phyloP scores from a whole-genome alignment of 1,140 invertebrate species.

The Danaus melanippus region DNA sequence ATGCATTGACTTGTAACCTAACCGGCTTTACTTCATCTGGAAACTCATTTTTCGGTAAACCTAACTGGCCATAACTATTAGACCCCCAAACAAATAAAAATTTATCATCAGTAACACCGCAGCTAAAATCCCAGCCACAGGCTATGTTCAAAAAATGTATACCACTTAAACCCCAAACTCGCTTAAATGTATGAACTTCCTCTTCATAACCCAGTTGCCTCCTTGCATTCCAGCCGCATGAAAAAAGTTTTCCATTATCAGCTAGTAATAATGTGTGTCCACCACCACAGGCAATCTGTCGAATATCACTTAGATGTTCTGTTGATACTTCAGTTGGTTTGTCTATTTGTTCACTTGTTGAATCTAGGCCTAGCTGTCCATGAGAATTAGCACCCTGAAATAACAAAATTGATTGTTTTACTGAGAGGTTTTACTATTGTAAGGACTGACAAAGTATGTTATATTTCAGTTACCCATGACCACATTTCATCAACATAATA shows the following conservation, averaged over 20 bases:
- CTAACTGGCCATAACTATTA: conserved; percentile 82
- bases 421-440: too few relatives aligned
- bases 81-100: conserved; percentile 83
- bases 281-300: conserved; percentile 80
- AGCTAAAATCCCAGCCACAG: conserved; percentile 82
- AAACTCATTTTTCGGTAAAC: conserved; percentile 71
- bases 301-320: conserved; percentile 66
- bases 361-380: conserved; percentile 82
- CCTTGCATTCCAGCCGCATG: conserved; percentile 91
- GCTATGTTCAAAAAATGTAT: conserved; percentile 74
- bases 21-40: conserved; percentile 50
- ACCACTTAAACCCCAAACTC: conserved; percentile 71
- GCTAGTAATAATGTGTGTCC: conserved; percentile 82
- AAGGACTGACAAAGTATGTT: too few relatives aligned
- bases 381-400: conserved; percentile 88
- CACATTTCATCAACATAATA: too few relatives aligned
- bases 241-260: conserved; percentile 78
- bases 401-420: not conserved
- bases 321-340: conserved; percentile 74
- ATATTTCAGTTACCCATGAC: too few relatives aligned
- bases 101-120: conserved; percentile 76
- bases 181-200: conserved; percentile 71
- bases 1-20: conserved; percentile 60
- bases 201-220: conserved; percentile 80
- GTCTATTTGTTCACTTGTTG: conserved; percentile 77